These are phyloP conservation scores for Chrysomallon squamiferum DNA, from an alignment of 1,140 invertebrate genomes.

Conservation along the genomic window DNA sequence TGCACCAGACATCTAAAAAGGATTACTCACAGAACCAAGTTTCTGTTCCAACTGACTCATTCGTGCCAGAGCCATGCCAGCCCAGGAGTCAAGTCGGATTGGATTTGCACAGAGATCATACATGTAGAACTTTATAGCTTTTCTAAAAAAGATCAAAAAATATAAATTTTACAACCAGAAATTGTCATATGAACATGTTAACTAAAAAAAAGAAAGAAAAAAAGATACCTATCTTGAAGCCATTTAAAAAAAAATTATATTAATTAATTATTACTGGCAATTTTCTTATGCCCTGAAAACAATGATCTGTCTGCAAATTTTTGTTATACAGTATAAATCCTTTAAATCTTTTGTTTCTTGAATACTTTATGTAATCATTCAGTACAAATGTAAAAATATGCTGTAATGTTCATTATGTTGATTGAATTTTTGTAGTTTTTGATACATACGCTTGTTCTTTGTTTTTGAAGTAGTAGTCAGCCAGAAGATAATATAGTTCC, in stretches of 20 bases:
- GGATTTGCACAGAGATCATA: constrained; percentile 83
- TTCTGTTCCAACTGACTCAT: constrained; percentile 81
- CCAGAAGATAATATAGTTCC: constrained; percentile 87
- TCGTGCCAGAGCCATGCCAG: constrained; percentile 83
- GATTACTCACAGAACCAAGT: constrained; percentile 73
- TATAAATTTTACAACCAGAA: neutral
- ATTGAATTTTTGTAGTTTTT: neutral
- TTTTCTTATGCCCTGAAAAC: too few relatives aligned
- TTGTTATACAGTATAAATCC: too few relatives aligned
- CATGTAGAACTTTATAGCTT: constrained; percentile 82
- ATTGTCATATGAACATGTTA: too few relatives aligned
- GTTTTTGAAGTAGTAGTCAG: constrained; percentile 92
- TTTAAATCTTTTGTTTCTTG: too few relatives aligned
- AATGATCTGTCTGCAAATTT: too few relatives aligned
- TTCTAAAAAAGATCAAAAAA: constrained; percentile 55
- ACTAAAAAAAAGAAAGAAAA: too few relatives aligned
- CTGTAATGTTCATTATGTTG: neutral
- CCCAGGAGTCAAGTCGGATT: constrained; percentile 88
- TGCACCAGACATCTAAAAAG: too few relatives aligned
- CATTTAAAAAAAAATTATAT: too few relatives aligned
- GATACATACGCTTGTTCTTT: constrained; percentile 71
- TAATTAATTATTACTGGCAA: too few relatives aligned
- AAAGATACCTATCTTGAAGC: too few relatives aligned
- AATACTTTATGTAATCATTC: too few relatives aligned
- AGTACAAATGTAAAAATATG: too few relatives aligned